A percentile compares a stretch with the other conserved stretches of the same genome.
phyloP scores from a whole-genome alignment of 2,113 vertebrate genomes.

The Calidris pygmaea region DNA sequence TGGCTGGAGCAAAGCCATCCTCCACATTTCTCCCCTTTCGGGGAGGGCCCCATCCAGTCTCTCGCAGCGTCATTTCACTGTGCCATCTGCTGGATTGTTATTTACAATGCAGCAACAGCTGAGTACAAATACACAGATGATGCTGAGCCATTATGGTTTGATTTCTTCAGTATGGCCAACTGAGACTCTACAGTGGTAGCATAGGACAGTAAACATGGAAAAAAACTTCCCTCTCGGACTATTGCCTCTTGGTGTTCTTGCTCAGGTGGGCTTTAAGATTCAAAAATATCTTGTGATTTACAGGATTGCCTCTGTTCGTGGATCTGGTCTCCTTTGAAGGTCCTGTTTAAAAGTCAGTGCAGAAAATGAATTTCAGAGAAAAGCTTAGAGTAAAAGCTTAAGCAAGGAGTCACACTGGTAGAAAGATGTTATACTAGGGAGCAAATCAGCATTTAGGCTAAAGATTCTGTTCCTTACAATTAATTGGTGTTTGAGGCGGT shows the following conservation, averaged over 20 bases:
- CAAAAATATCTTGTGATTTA: not conserved
- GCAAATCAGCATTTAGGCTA: not conserved
- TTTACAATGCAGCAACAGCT: not conserved
- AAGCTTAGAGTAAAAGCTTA: not conserved
- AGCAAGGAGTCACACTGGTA: not conserved
- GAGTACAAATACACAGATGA: not conserved
- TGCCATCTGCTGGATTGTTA: conserved; percentile 65
- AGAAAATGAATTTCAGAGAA: not conserved
- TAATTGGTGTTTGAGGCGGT: not conserved
- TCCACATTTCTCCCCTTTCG: not conserved
- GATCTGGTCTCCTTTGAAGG: not conserved
- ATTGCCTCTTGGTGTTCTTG: not conserved
- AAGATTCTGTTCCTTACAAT: not conserved
- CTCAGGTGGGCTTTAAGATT: not conserved
- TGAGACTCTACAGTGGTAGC: not conserved
- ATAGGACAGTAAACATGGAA: not conserved
- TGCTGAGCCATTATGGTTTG: not conserved
- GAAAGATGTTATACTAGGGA: not conserved
- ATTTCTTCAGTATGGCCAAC: not conserved
- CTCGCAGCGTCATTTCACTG: not conserved
- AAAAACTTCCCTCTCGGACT: not conserved
- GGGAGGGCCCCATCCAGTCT: not conserved
- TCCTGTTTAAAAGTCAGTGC: not conserved
- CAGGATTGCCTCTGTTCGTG: not conserved
- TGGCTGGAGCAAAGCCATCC: not conserved